Evolutionary conservation across 2,113 vertebrate species (phyloP), one percentile per base, ranked within the genome.

Genomic region (Reinhardtius hippoglossoides): DNA sequence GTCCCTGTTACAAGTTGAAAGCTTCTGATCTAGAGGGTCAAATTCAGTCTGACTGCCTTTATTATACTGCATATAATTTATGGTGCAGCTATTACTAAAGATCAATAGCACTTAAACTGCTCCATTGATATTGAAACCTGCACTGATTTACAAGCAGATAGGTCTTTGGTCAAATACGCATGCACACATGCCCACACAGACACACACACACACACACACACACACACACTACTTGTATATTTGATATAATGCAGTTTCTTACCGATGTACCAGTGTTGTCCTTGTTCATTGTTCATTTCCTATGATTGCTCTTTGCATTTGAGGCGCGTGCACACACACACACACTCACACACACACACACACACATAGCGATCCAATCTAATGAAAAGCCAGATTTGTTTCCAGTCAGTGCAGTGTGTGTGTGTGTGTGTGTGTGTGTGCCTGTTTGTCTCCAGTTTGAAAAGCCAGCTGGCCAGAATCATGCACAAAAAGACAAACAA

Each of bases 51-150:
- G 78, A 88, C 84, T 68, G 62, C 78, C 79, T 88, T 89, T 90
- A 89, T 88, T 87, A 83, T 88, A 84, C 83, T 61, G 77, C 81
- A 90, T 89, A 81, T 83, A 88, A 91, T 92, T 91, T 84, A 91
- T 87, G 74, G 66, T 70, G 50, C 77, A 88, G 92, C 88, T 91
- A 91, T 93, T 92, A 91, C 91, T 81, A 85, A 86, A 91, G 87
- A 92, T 93, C 91, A 92, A 92, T 93, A 93, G 80, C 90, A 93
- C 91, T 91, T 91, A 91, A 89, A 91, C 79, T 82, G 82, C 83
- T 80, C 87, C 87, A 88, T 83, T 91, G 88, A 91, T 92, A 91
- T 90, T 91, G 90, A 91, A 91, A 91, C 90, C 89, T 90, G 81
- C 82, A 55, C 81, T 92, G 90, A 90, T 92, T 93, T 91, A 93